A percentile compares a stretch with the other conserved stretches of the same genome.
Evolutionary conservation across 1,140 invertebrate species (phyloP).

Genomic region (Papilio machaon): DNA sequence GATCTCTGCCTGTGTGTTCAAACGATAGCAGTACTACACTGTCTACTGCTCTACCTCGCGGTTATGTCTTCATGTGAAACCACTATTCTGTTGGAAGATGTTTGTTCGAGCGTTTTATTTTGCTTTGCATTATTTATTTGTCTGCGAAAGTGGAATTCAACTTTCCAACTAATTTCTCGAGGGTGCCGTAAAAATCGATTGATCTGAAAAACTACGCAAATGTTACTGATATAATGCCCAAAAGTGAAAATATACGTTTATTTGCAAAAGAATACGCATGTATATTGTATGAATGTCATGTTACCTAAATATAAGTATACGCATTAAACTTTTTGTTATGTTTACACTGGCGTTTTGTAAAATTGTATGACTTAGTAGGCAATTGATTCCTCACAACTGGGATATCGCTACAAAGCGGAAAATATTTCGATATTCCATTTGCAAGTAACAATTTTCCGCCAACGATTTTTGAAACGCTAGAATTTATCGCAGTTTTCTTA

Average conservation of each 20-base stretch:
- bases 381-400: background rate
- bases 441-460: background rate
- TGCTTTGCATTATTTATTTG: slow-evolving; percentile 19
- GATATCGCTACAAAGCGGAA: background rate
- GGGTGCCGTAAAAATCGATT: slow-evolving; percentile 19
- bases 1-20: no score
- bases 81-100: background rate
- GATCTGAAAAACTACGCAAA: slow-evolving; percentile 10
- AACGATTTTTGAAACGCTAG: background rate
- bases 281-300: background rate
- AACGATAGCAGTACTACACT: no score
- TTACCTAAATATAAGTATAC: background rate
- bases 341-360: background rate
- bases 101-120: slow-evolving; percentile 12
- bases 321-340: background rate
- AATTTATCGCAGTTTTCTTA: no score
- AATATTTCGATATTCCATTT: background rate
- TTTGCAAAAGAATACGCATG: background rate
- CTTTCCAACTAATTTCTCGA: slow-evolving; percentile 23
- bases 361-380: background rate
- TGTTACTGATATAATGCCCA: background rate
- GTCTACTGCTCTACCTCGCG: background rate
- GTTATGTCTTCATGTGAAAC: background rate
- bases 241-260: background rate
- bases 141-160: background rate